Evolutionary conservation across 2,888 invertebrate species (phyloP).

Genomic region (Ctena decussata): DNA sequence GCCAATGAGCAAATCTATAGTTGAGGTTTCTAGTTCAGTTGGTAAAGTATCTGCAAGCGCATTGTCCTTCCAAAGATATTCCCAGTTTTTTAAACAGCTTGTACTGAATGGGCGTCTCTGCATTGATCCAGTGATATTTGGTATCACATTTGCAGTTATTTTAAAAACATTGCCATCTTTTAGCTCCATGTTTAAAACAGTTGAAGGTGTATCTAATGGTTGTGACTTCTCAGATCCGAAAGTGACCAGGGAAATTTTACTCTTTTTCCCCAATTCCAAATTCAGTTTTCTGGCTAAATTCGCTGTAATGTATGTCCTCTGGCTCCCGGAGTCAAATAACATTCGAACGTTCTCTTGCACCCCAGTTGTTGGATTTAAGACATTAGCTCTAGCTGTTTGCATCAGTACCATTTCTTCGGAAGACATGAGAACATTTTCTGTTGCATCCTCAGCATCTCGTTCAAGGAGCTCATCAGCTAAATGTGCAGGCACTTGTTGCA

Average conservation of each 20-base stretch:
- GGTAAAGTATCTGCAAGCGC: slow-evolving; percentile 3
- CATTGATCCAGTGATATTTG: slow-evolving; percentile 1
- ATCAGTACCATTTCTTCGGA: slow-evolving; percentile 32
- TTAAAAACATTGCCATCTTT: slow-evolving; percentile 8
- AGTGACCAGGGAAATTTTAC: background rate
- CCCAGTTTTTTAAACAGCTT: background rate
- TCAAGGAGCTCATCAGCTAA: background rate
- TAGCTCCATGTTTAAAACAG: background rate
- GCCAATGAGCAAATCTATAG: background rate
- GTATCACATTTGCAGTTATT: slow-evolving; percentile 14
- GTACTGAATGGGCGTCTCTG: background rate
- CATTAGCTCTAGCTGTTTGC: too few relatives aligned
- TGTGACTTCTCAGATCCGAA: slow-evolving; percentile 1
- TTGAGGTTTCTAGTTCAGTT: background rate
- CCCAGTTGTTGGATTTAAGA: slow-evolving; percentile 13
- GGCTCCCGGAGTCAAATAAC: slow-evolving; percentile 32
- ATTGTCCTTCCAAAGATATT: too few relatives aligned
- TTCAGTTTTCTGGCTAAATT: background rate
- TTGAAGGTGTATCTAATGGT: background rate
- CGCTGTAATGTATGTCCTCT: slow-evolving; percentile 20
- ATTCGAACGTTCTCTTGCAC: background rate
- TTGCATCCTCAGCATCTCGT: background rate
- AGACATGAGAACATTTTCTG: slow-evolving; percentile 34
- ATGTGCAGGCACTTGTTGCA: too few relatives aligned
- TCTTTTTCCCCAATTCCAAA: background rate